phyloP scores from a whole-genome alignment of 2,113 vertebrate species.

The Budorcas taxicolor region DNA sequence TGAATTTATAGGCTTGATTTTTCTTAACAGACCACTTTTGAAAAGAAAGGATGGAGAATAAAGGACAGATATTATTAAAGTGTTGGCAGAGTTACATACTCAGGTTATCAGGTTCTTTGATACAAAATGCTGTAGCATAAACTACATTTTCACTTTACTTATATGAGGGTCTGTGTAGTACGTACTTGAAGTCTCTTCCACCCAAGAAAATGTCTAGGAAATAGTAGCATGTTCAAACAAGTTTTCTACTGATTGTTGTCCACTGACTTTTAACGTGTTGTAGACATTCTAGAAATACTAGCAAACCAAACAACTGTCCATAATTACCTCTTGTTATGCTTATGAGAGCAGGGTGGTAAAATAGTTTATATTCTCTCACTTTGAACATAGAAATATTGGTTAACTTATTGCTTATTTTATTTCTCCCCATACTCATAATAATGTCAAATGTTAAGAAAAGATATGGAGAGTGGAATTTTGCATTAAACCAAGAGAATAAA shows the following conservation, averaged over 20 bases:
- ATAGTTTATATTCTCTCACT: neutral
- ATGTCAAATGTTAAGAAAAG: neutral
- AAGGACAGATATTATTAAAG: neutral
- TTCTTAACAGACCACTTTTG: neutral
- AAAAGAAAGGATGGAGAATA: neutral
- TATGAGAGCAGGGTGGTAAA: neutral
- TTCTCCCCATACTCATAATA: neutral
- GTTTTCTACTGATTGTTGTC: neutral
- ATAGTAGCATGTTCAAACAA: neutral
- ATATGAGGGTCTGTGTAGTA: neutral
- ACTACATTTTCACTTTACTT: neutral
- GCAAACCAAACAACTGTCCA: neutral
- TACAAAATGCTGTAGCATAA: neutral
- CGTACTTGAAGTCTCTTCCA: neutral
- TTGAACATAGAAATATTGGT: neutral
- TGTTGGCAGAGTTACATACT: neutral
- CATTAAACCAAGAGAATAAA: neutral
- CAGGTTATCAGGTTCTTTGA: neutral
- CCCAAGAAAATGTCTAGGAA: neutral
- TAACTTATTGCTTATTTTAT: slow-evolving; percentile 2
- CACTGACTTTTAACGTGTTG: neutral
- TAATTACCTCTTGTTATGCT: neutral
- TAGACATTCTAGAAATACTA: neutral
- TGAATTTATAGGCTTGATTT: neutral
- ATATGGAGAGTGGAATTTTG: neutral